Evolutionary conservation across 2,797 vertebrate species (phyloP), one percentile per base, ranked within the genome.

Genomic region (Channallabes apus): DNA sequence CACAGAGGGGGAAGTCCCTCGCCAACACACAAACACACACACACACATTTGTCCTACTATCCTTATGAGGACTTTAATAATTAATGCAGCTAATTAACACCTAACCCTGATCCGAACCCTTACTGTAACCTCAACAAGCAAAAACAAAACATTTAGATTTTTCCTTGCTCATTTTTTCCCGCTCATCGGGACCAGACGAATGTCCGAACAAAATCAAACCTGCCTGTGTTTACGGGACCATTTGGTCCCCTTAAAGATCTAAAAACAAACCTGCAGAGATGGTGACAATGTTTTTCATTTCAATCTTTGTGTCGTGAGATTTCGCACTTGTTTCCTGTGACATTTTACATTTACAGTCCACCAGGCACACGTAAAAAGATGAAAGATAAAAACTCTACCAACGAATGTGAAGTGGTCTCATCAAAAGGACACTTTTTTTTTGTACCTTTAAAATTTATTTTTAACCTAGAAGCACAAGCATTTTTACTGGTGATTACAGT

Each of bases 1-100:
- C 89, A 58, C 86, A 78, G 35, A 87, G 79, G 88, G 88, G 89
- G 89, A 89, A 90, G 89, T 87, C 89, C 87, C 65, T 56, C 38
- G 56, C 35, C 22, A 76, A 85, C 88, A 82, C 76, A 81, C 78
- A 67, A 77, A 59, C 24, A 65, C 77, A 80, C 41, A 56, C 32
- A 82, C 71, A 76, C 51, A 32, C 3, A 7, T 78, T 78, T 78
- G 76, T 59, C 56, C 6, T 78, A 6, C n/a, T 27, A 65, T 46
- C 35, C 9, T 64, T 46, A 7, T 64, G n/a, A 51, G 41, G 24
- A 51, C 78, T 17, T 65, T 64, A 80, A 29, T 65, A 5, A 80
- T 65, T 65, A 80, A 80, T 2, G 4, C 7, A 67, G 61, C 35
- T 46, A 64, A 64, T 80, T 46, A 46, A 80, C n/a, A 11, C 15